Evolutionary conservation across 2,888 invertebrate genomes (phyloP).

Genomic region (Diaperis boleti): DNA sequence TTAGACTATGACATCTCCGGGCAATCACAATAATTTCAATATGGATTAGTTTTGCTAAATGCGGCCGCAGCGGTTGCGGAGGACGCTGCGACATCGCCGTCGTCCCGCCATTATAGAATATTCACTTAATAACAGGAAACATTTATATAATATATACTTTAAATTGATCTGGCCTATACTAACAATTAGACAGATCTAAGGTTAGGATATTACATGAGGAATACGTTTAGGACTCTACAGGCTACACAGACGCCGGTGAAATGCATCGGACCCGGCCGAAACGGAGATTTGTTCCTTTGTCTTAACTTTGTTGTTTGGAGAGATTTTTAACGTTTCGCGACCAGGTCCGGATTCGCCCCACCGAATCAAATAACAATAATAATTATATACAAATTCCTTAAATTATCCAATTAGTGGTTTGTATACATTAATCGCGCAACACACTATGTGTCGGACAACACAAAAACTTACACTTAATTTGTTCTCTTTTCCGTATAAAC

Average conservation of each 20-base stretch:
- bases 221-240: slow-evolving; percentile 64
- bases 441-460: slow-evolving; percentile 59
- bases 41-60: slow-evolving; percentile 30
- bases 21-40: slow-evolving; percentile 50
- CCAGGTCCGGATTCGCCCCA: slow-evolving; percentile 45
- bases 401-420: slow-evolving; percentile 62
- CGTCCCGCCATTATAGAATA: slow-evolving; percentile 64
- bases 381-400: slow-evolving; percentile 65
- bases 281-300: background rate
- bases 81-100: slow-evolving; percentile 23
- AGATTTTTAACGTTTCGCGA: slow-evolving; percentile 1
- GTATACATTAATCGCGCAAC: slow-evolving; percentile 63
- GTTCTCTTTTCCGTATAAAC: slow-evolving; percentile 58
- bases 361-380: slow-evolving; percentile 58
- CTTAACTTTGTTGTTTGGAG: background rate
- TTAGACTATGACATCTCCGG: slow-evolving; percentile 42
- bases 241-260: slow-evolving; percentile 62
- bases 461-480: slow-evolving; percentile 60
- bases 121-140: slow-evolving; percentile 68
- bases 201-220: slow-evolving; percentile 63
- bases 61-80: slow-evolving; percentile 25
- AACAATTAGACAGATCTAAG: slow-evolving; percentile 66
- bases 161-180: slow-evolving; percentile 65
- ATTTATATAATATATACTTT: slow-evolving; percentile 67
- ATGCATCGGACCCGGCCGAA: slow-evolving; percentile 30